Evolutionary conservation across 2,113 vertebrate species (phyloP).

Genomic region (Heterotis niloticus): DNA sequence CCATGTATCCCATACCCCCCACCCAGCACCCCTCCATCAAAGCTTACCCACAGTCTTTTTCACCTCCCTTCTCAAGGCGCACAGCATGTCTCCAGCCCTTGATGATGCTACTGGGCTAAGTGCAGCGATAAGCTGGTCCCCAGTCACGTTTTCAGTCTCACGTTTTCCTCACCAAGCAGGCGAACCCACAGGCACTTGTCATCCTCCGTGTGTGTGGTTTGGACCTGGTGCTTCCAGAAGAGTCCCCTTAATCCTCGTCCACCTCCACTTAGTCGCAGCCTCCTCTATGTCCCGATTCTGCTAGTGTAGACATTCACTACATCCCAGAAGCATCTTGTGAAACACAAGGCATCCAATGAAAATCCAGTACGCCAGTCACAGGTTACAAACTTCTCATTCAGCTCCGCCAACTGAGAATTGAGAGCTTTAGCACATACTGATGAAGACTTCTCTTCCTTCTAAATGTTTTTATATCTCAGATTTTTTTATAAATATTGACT

Average conservation of each 20-base stretch:
- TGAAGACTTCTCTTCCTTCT: background rate
- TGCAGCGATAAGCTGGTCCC: constrained; percentile 5
- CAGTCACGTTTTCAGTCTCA: background rate
- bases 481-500: background rate
- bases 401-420: background rate
- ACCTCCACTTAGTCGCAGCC: background rate
- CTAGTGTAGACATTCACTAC: background rate
- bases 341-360: constrained; percentile 9
- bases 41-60: constrained; percentile 65
- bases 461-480: no score
- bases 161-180: background rate
- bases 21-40: background rate
- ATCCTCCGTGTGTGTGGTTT: background rate
- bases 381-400: constrained; percentile 18
- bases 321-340: background rate
- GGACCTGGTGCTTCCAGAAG: background rate
- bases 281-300: background rate
- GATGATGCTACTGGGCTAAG: background rate
- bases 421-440: background rate
- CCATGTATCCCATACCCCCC: background rate
- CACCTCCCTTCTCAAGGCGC: constrained; percentile 68
- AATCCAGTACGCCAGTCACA: background rate
- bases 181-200: background rate
- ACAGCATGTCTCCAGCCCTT: constrained; percentile 58
- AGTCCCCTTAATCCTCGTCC: constrained; percentile 5